Conservation (phyloP, 2,888 invertebrate species). For the Macrosiphum euphorbiae region DNA sequence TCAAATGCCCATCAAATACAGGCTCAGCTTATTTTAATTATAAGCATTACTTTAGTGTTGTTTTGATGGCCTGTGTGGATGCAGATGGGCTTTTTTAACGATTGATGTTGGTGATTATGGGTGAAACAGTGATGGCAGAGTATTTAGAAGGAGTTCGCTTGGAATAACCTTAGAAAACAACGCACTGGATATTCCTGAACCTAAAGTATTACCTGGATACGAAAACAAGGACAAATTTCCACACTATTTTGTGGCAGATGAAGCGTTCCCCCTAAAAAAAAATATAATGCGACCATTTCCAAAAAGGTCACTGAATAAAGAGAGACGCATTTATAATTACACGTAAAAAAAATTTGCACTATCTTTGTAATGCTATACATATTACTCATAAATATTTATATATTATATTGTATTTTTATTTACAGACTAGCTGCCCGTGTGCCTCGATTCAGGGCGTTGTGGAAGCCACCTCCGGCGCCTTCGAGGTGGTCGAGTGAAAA, state of each 20-base stretch:
- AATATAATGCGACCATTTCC: constrained; percentile 37
- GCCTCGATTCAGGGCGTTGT: too few species aligned
- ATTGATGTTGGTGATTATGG: constrained; percentile 60
- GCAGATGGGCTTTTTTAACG: constrained; percentile 44
- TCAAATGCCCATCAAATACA: constrained; percentile 4
- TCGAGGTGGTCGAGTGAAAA: too few species aligned
- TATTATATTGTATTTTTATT: constrained; percentile 20
- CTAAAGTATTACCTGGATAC: background rate
- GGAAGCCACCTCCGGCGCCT: too few species aligned
- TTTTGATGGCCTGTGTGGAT: constrained; percentile 56
- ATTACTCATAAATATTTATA: background rate
- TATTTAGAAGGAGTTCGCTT: constrained; percentile 41
- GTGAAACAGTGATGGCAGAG: constrained; percentile 42
- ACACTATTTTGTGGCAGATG: constrained; percentile 48
- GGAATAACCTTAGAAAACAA: constrained; percentile 14
- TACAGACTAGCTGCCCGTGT: too few species aligned
- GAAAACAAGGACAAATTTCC: constrained; percentile 1
- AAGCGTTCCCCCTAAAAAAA: constrained; percentile 40
- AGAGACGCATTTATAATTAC: constrained; percentile 21
- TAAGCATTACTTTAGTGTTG: constrained; percentile 37
- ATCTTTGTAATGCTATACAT: constrained; percentile 4
- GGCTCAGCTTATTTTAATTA: constrained; percentile 57
- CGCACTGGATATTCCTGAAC: constrained; percentile 25
- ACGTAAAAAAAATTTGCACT: background rate
- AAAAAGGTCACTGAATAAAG: constrained; percentile 46